phyloP scores from a whole-genome alignment of 2,797 vertebrate genomes.

The Pantherophis alleghaniensis region DNA sequence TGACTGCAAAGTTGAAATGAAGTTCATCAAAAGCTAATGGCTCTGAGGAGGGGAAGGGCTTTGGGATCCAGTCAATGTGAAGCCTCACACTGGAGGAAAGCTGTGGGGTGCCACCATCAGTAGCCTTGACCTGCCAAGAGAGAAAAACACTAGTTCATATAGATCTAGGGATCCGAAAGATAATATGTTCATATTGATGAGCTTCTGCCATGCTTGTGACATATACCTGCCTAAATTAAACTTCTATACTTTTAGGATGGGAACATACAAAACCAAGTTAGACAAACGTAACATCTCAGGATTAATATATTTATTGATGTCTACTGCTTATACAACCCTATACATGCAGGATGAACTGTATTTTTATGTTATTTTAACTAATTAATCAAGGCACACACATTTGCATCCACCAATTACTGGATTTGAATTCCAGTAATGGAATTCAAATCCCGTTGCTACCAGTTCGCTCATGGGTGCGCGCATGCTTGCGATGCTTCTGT shows the following conservation, averaged over 20 bases:
- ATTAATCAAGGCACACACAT: not conserved
- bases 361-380: not conserved
- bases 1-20: slow-evolving; percentile 87
- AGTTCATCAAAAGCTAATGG: slow-evolving; percentile 86
- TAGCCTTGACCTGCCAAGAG: slow-evolving; percentile 83
- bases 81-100: slow-evolving; percentile 83
- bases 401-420: not conserved
- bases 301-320: not conserved
- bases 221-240: not conserved
- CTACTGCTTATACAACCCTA: not conserved
- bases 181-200: not conserved
- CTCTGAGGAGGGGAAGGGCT: slow-evolving; percentile 73
- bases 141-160: slow-evolving; percentile 9
- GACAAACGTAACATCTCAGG: not conserved
- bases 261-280: not conserved
- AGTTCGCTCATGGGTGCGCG: too few relatives aligned
- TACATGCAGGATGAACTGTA: not conserved
- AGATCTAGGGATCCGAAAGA: not conserved
- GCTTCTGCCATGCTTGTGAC: not conserved
- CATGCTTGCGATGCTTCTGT: too few relatives aligned
- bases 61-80: slow-evolving; percentile 86
- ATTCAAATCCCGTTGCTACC: too few relatives aligned
- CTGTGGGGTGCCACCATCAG: slow-evolving; percentile 80
- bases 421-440: too few relatives aligned
- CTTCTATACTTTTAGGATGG: not conserved